Evolutionary conservation across 1,140 invertebrate species (phyloP), one percentile per base, ranked within the genome.

Genomic region (Stratiolaelaps scimitus): DNA sequence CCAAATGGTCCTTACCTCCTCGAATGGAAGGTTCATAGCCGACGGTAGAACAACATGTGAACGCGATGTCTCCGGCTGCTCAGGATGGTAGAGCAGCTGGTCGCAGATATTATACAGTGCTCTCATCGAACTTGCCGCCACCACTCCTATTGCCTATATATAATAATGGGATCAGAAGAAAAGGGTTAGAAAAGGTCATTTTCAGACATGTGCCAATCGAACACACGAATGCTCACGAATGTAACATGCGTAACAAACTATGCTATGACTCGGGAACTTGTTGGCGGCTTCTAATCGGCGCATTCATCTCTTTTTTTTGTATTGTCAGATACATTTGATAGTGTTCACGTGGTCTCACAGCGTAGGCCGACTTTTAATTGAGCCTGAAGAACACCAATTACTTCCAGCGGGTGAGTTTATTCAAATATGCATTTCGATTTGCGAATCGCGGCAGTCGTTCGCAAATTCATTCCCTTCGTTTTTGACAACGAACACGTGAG

Each of bases 31-130:
- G 70, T 84, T 84, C 73, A 86, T 85, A 71, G 84, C 83, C 28
- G 84, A 84, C 17, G 91, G 91, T 65, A 86, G 82, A 67, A 87
- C 84, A 53, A 95, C 84, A 76, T 87, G 91, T 45, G 87, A 80
- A 69, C 91, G 78, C 6, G 90, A 90, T 74, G 92, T 86, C 29
- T 83, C 80, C 47, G 91, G 90, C 69, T 88, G 80, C 73, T 91
- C 86, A 13, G 91, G 91, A 77, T 90, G 88, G 74, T 88, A 95
- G 0, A 95, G 75, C 43, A 93, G 77, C 68, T 84, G 79, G 75
- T 95, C 91, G 76, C 92, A 87, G 43, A 83, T 83, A 73, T 85
- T 82, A 75, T 92, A 94, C 20, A 93, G 77, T 68, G 53, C 53
- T 60, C 53, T 15, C 53, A 60, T 60, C 53, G 53, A 17, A 26